Conservation (phyloP, 2,113 vertebrate genomes). For the Dasypus novemcinctus region DNA sequence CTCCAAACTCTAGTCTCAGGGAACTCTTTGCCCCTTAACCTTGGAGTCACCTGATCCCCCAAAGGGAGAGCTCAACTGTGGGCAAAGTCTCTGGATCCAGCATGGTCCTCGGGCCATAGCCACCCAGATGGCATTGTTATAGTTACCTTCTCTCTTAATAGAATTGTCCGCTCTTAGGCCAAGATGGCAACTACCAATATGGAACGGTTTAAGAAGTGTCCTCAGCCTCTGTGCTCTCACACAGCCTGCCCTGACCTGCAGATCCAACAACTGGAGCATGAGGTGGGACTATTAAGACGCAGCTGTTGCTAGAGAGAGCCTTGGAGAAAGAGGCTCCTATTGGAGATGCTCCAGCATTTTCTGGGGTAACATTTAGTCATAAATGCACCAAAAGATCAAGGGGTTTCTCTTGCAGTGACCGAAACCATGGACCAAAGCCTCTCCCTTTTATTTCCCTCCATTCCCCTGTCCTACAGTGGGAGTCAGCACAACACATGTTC, state of each 20-base stretch:
- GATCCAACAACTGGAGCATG: background rate
- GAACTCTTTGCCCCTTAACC: background rate
- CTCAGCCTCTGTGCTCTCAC: background rate
- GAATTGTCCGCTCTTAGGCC: background rate
- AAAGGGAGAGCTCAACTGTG: background rate
- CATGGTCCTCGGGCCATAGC: background rate
- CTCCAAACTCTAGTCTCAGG: background rate
- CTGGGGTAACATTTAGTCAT: background rate
- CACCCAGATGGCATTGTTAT: background rate
- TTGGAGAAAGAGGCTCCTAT: background rate
- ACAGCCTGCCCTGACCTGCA: background rate
- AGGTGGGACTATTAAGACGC: background rate
- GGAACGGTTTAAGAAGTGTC: background rate
- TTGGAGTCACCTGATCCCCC: background rate
- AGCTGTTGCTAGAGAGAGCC: background rate
- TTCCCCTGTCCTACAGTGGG: background rate
- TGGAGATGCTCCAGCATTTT: background rate
- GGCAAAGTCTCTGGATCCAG: background rate
- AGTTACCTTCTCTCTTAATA: background rate
- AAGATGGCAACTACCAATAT: background rate
- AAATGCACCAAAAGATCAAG: background rate
- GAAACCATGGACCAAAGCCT: background rate
- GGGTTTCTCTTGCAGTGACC: background rate
- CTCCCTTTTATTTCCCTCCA: background rate
- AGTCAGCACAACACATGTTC: background rate